Base-by-base conservation (phyloP, 2,113 vertebrate species). In the Hippopotamus amphibius region DNA sequence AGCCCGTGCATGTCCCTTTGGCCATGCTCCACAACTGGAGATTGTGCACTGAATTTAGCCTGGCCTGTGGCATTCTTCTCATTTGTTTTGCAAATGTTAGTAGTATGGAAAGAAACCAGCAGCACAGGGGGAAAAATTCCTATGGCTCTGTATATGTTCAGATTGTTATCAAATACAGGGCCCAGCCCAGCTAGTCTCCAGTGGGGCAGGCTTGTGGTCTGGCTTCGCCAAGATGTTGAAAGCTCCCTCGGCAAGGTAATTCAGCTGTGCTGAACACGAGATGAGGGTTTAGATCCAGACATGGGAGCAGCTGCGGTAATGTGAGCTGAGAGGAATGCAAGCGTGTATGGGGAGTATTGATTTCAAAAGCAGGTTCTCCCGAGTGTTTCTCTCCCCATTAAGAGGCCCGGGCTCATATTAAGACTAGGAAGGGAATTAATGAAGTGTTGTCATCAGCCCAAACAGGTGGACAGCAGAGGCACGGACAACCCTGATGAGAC, bases 81-180 rank as follows among this genome's bases (percentile, higher is more conserved):
- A 30, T 72, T 76, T 93, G 63, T 41, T 88, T 95, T 69, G 37
- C 82, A 77, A 88, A 90, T 68, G 68, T 76, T 82, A 66, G 22
- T 69, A 59, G 17, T 59, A 16, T 46, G 37, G 82, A 91, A 85
- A 85, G 66, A 85, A 93, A 81, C 33, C 57, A 65, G 48, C 30
- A 37, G 53, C 66, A 41, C 2, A 15, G 74, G 37, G 26, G 14
- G 16, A 33, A 50, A 48, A 50, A 71, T 43, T 65, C 33, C 80
- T 77, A 26, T 17, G 50, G 69, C 71, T 77, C 59, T 46, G 65
- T 65, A 12, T 46, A 37, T 7, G 43, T 88, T 55, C 30, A 77
- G 91, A 86, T 50, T 82, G 74, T 1, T 87, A 53, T 91, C 24
- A 33, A 87, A 86, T 19, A 19, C 6, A 28, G 81, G 55, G 28